phyloP scores from a whole-genome alignment of 2,797 vertebrate genomes.

The Siniperca scherzeri region DNA sequence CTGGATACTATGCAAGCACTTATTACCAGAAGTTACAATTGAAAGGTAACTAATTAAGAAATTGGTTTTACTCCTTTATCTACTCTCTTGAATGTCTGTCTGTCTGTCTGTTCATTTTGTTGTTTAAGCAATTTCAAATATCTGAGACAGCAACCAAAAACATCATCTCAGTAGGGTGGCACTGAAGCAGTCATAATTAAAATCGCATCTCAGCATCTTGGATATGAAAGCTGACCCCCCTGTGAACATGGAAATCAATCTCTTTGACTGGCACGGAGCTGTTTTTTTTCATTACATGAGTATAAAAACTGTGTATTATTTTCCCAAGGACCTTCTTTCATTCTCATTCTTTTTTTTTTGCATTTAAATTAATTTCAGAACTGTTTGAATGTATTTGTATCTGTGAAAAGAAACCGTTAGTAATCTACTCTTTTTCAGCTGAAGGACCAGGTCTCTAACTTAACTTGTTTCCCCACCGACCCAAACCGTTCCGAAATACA shows the following conservation, averaged over 20 bases:
- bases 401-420: constrained; percentile 21
- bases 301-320: constrained; percentile 75
- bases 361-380: constrained; percentile 43
- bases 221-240: constrained; percentile 86
- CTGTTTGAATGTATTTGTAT: constrained; percentile 34
- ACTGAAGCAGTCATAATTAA: constrained; percentile 84
- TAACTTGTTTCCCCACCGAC: too few species aligned
- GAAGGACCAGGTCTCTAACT: not conserved
- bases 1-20: constrained; percentile 40
- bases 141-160: constrained; percentile 78
- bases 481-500: too few species aligned
- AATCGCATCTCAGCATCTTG: constrained; percentile 85
- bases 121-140: constrained; percentile 77
- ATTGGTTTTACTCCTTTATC: constrained; percentile 43
- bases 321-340: constrained; percentile 53
- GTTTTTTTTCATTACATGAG: constrained; percentile 43
- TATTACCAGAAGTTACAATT: constrained; percentile 42
- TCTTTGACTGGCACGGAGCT: constrained; percentile 81
- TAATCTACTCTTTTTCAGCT: constrained; percentile 32
- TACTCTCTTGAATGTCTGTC: constrained; percentile 35
- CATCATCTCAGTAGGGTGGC: constrained; percentile 83
- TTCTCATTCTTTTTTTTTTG: constrained; percentile 49
- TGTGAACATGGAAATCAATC: constrained; percentile 86
- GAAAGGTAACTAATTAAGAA: constrained; percentile 58
- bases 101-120: constrained; percentile 66